Evolutionary conservation across 2,113 vertebrate genomes (phyloP), one percentile per base, ranked within the genome.

Genomic region (Sebastes fasciatus): DNA sequence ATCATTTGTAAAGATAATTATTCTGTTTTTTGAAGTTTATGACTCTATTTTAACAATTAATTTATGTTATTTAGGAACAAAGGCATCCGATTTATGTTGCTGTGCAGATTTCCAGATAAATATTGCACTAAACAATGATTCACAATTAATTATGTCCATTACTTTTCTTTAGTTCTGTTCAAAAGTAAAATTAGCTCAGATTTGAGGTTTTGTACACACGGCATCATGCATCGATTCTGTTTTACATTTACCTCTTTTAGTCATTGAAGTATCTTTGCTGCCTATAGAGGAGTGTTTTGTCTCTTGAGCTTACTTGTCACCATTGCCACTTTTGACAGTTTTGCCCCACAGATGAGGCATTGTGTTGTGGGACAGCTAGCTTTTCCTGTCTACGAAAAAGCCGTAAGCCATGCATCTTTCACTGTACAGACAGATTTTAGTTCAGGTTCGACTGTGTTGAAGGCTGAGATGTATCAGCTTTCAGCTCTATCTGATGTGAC

Each of bases 401-500:
- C 46, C 1, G 8, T 5, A 8, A 66, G 48, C 6, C 55, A 71
- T 55, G 42, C 12, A 57, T 64, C 21, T 62, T 77, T 77, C 49
- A 40, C 21, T 40, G 57, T 45, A 51, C 54, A 45, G 42, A 26
- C 40, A 67, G 26, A 65, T 43, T 60, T 67, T 14, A n/a, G 58
- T 48, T 72, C 43, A 48, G 19, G 42, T 66, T 49, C 1, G 3
- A 14, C 16, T 71, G 23, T 34, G n/a, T 23, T 66, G 19, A 51
- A 8, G n/a, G 26, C 17, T 61, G 43, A 2, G 26, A 19, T 61
- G 63, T 23, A 55, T 42, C 69, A 40, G 14, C 61, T 43, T 40
- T 51, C 54, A 68, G 63, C 71, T 61, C 45, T 52, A 60, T 68
- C 52, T 74, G 26, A 46, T 62, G 55, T 46, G 72, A 69, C 64